Evolutionary conservation across 1,140 invertebrate species (phyloP).

Genomic region (Drosophila kanapiae): DNA sequence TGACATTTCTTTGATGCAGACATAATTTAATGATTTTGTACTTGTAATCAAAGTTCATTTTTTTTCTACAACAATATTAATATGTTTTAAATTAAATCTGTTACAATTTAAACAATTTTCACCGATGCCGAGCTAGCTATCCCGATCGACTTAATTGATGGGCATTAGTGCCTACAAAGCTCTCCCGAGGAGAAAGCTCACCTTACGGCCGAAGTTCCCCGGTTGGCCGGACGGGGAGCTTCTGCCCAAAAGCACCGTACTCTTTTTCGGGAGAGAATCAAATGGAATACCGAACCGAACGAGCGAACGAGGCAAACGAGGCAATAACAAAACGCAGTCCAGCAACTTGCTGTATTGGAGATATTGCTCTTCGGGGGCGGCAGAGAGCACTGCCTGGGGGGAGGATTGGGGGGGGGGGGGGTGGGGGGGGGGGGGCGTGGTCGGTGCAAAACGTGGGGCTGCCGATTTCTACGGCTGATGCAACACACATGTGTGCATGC

Average conservation of each 20-base stretch:
- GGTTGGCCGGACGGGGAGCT: constrained; percentile 12
- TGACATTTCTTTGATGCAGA: too few species aligned
- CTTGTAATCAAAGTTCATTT: too few species aligned
- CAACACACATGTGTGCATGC: constrained; percentile 66
- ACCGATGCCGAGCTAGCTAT: background rate
- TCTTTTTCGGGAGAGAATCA: constrained; percentile 41
- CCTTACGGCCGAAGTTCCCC: constrained; percentile 4
- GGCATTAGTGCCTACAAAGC: constrained; percentile 8
- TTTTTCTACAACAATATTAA: too few species aligned
- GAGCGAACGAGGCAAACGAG: constrained; percentile 39
- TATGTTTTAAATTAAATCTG: too few species aligned
- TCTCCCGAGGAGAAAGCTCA: constrained; percentile 23
- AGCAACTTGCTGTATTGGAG: constrained; percentile 70
- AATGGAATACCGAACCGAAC: constrained; percentile 35
- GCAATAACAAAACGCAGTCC: constrained; percentile 56
- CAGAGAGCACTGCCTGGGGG: constrained; percentile 31
- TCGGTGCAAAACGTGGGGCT: constrained; percentile 69
- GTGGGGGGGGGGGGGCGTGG: constrained; percentile 64
- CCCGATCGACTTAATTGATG: background rate
- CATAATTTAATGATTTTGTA: too few species aligned
- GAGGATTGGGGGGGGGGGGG: constrained; percentile 48
- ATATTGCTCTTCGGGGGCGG: constrained; percentile 42
- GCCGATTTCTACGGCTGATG: constrained; percentile 81
- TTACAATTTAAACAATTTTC: too few species aligned
- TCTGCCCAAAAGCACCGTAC: constrained; percentile 10